Evolutionary conservation across 2,888 invertebrate species (phyloP).

Genomic region (Autographa pulchrina): DNA sequence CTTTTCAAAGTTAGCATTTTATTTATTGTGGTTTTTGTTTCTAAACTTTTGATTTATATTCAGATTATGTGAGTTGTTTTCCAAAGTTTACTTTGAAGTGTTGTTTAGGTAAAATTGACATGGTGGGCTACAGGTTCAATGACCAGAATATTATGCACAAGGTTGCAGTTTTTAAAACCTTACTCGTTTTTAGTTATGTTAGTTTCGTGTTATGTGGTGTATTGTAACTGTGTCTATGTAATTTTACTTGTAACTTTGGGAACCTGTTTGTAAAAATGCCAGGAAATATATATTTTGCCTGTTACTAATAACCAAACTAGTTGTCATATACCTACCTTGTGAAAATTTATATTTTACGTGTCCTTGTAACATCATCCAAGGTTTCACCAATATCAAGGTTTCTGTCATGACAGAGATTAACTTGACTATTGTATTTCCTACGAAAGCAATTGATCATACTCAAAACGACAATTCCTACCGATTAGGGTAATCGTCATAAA

Average conservation of each 20-base stretch:
- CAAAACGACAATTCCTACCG: not conserved
- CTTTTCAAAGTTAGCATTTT: not conserved
- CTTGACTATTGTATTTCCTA: not conserved
- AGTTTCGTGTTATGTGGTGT: too few species aligned
- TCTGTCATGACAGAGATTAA: not conserved
- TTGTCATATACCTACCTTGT: too few species aligned
- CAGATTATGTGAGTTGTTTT: constrained; percentile 4
- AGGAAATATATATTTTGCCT: too few species aligned
- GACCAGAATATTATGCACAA: too few species aligned
- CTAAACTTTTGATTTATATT: not conserved
- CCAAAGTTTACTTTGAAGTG: not conserved
- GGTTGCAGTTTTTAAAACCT: too few species aligned
- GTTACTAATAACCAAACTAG: too few species aligned
- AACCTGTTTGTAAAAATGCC: too few species aligned
- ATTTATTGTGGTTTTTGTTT: constrained; percentile 1
- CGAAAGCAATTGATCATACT: constrained; percentile 1
- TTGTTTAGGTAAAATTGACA: not conserved
- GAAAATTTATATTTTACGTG: not conserved
- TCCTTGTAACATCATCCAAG: not conserved
- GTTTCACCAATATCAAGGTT: not conserved
- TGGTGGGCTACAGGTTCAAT: too few species aligned
- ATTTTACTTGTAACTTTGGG: too few species aligned
- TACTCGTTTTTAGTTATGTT: too few species aligned
- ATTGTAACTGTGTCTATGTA: too few species aligned
- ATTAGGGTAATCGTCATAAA: constrained; percentile 4